These are phyloP conservation scores for Pheosia tremula DNA, from an alignment of 2,888 invertebrate genomes.

Conservation along the genomic window DNA sequence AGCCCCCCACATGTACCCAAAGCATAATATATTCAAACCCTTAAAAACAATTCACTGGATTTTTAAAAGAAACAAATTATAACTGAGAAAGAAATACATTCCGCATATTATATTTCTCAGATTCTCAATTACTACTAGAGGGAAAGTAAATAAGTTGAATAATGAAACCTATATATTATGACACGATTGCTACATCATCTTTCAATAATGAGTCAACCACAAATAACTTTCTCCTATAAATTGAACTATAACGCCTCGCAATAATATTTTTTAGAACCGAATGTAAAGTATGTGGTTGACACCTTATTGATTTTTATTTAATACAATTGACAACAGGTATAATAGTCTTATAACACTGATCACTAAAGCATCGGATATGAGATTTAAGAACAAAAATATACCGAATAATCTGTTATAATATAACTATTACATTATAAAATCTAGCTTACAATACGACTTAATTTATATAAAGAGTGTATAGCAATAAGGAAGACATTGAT, in stretches of 20 bases:
- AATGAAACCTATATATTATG: constrained; percentile 22
- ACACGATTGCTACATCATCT: constrained; percentile 14
- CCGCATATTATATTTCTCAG: constrained; percentile 26
- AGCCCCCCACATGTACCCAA: background rate
- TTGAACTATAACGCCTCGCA: background rate
- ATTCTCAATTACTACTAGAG: constrained; percentile 28
- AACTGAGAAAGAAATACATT: constrained; percentile 28
- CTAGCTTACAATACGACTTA: constrained; percentile 75
- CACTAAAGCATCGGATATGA: background rate
- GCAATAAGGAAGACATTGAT: constrained; percentile 84
- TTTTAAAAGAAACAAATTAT: constrained; percentile 13
- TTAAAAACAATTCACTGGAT: background rate
- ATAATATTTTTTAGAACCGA: background rate
- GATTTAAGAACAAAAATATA: constrained; percentile 11
- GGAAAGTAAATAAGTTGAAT: constrained; percentile 26
- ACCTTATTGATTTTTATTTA: background rate
- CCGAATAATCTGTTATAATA: constrained; percentile 21
- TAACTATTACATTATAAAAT: constrained; percentile 59
- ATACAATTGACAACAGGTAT: constrained; percentile 5
- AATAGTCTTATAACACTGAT: constrained; percentile 4
- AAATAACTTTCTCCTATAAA: background rate
- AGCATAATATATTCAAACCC: constrained; percentile 7
- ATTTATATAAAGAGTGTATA: constrained; percentile 80
- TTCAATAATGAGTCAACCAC: background rate
- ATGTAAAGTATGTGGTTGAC: background rate